Evolutionary conservation across 1,140 invertebrate genomes (phyloP).

Genomic region (Meteorus sp.): DNA sequence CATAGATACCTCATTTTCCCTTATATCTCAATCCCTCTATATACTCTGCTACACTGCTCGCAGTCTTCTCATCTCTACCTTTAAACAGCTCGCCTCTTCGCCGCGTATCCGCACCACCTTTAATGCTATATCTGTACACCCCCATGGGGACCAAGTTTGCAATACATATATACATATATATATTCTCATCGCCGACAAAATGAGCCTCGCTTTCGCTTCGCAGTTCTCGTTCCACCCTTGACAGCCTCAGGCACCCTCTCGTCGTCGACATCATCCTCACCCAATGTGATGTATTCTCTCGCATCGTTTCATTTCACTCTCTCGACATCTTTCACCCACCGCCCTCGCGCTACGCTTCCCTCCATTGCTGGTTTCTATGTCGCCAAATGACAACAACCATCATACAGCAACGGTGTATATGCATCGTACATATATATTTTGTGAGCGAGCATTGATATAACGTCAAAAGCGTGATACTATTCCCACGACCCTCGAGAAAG

Average conservation of each 20-base stretch:
- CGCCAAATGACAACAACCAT: background rate
- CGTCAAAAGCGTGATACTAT: too few relatives aligned
- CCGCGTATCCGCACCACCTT: slow-evolving; percentile 27
- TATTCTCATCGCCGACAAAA: slow-evolving; percentile 54
- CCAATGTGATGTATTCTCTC: too few relatives aligned
- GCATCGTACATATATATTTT: background rate
- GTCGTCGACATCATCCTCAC: slow-evolving; percentile 1
- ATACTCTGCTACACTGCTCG: background rate
- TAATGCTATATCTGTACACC: slow-evolving; percentile 16
- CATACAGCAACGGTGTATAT: background rate
- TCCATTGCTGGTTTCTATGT: background rate
- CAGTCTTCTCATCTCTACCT: slow-evolving; percentile 13
- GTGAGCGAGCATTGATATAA: too few relatives aligned
- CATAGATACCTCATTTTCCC: too few relatives aligned
- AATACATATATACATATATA: too few relatives aligned
- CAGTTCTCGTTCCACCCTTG: too few relatives aligned
- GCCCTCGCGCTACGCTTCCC: background rate
- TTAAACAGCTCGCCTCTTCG: slow-evolving; percentile 21
- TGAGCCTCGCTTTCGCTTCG: slow-evolving; percentile 58
- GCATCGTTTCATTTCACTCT: too few relatives aligned
- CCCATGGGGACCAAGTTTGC: slow-evolving; percentile 23
- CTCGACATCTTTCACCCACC: slow-evolving; percentile 3
- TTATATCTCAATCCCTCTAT: slow-evolving; percentile 22
- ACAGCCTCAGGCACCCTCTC: slow-evolving; percentile 42
- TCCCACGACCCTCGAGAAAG: slow-evolving; percentile 10